Evolutionary conservation across 2,113 vertebrate species (phyloP).

Genomic region (Vombatus ursinus): DNA sequence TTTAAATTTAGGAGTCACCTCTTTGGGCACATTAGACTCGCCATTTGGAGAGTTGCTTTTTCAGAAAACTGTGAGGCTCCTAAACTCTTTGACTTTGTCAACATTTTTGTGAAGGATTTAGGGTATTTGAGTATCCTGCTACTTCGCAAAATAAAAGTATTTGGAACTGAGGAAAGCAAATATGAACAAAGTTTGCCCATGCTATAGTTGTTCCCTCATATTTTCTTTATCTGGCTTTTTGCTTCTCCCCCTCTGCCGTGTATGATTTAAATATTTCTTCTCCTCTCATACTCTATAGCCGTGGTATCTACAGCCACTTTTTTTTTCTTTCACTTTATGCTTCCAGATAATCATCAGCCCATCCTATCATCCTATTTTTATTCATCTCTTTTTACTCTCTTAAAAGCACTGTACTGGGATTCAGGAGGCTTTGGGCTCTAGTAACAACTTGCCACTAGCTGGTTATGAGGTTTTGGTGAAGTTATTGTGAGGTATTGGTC

Average conservation of each 20-base stretch:
- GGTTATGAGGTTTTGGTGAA: not conserved
- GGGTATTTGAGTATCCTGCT: not conserved
- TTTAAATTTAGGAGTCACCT: not conserved
- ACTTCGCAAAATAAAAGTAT: not conserved
- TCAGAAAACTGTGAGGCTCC: not conserved
- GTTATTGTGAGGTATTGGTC: not conserved
- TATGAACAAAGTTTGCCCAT: not conserved
- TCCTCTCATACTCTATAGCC: not conserved
- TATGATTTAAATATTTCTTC: not conserved
- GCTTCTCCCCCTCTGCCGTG: not conserved
- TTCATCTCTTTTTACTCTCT: not conserved
- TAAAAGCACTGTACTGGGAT: constrained; percentile 10
- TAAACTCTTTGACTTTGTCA: not conserved
- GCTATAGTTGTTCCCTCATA: too few species aligned
- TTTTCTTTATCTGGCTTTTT: not conserved
- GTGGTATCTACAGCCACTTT: not conserved
- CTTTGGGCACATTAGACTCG: not conserved
- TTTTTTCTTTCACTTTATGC: not conserved
- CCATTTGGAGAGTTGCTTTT: not conserved
- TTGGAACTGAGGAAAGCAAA: not conserved
- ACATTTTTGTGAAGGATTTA: not conserved
- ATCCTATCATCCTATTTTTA: not conserved
- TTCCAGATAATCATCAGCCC: not conserved
- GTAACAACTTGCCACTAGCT: not conserved
- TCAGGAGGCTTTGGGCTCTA: constrained; percentile 1